A percentile compares a stretch with the other conserved stretches of the same genome.
phyloP scores from a whole-genome alignment of 2,888 invertebrate genomes.

The Endomychus coccineus region DNA sequence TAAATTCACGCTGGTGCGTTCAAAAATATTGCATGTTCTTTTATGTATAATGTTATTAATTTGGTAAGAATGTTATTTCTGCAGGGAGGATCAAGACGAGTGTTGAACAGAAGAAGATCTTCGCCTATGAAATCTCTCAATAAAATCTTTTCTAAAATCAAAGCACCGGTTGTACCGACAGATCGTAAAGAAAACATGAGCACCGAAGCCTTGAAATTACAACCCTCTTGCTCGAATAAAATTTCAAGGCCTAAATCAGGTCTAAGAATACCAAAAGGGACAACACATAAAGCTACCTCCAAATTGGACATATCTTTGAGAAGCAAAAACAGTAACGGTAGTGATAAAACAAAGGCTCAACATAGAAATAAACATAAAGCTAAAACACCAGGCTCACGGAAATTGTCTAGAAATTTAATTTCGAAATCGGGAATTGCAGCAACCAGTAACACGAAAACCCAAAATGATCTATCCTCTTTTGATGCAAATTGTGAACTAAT shows the following conservation, averaged over 20 bases:
- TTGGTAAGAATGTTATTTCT: too few relatives aligned
- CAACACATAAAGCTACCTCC: conserved; percentile 23
- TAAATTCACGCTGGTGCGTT: too few relatives aligned
- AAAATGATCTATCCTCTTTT: too few relatives aligned
- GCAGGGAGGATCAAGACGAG: not conserved
- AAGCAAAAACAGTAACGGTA: conserved; percentile 24
- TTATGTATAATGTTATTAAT: too few relatives aligned
- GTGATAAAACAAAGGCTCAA: conserved; percentile 19
- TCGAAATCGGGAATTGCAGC: conserved; percentile 4
- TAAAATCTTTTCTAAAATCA: conserved; percentile 24
- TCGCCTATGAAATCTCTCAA: conserved; percentile 24
- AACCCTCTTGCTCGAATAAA: conserved; percentile 2
- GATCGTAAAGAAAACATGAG: conserved; percentile 38
- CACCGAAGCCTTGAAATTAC: conserved; percentile 5
- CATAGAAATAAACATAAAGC: too few relatives aligned
- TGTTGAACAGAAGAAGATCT: conserved; percentile 11
- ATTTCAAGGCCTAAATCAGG: conserved; percentile 3
- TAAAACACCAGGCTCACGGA: not conserved
- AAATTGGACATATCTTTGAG: conserved; percentile 25
- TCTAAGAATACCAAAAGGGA: conserved; percentile 7
- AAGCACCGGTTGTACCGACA: conserved; percentile 26
- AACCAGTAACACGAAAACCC: not conserved
- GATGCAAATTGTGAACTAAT: too few relatives aligned
- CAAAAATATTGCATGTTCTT: too few relatives aligned
- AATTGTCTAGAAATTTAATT: not conserved